A percentile compares a stretch with the other conserved stretches of the same genome.
Evolutionary conservation across 1,140 invertebrate species (phyloP).

Genomic region (Tetramorium parvispinum): DNA sequence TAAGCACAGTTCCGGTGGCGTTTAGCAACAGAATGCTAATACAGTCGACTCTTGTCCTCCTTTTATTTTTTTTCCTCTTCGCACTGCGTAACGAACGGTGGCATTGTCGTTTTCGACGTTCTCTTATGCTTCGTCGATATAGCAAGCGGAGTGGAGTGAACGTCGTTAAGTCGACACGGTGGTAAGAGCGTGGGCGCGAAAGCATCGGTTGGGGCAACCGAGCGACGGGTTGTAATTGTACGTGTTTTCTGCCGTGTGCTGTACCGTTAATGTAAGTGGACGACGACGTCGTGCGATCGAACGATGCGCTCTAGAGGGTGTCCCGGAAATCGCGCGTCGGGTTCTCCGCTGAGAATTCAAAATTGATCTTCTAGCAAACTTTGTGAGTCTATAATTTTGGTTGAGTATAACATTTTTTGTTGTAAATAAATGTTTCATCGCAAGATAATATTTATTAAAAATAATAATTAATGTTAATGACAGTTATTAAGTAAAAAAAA

Average conservation of each 20-base stretch:
- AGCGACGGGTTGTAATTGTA: constrained; percentile 68
- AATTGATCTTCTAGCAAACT: neutral
- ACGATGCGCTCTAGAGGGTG: constrained; percentile 48
- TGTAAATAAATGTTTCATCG: neutral
- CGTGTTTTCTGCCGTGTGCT: constrained; percentile 58
- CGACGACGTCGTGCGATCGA: constrained; percentile 48
- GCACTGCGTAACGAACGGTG: neutral
- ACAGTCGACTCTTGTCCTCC: neutral
- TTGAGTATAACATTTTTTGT: neutral
- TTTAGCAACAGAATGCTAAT: constrained; percentile 48
- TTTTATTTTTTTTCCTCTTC: neutral
- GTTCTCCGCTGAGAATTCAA: neutral
- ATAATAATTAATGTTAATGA: neutral
- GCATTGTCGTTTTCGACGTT: constrained; percentile 38
- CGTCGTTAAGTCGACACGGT: constrained; percentile 55
- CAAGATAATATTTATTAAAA: neutral
- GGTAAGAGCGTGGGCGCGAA: constrained; percentile 69
- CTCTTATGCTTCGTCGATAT: neutral
- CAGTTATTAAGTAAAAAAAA: neutral
- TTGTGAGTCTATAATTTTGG: neutral
- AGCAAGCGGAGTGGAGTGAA: neutral
- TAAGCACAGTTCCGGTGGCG: constrained; percentile 15
- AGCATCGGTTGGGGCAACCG: constrained; percentile 63
- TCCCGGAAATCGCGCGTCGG: neutral
- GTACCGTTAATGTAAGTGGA: constrained; percentile 75